phyloP scores from a whole-genome alignment of 2,113 vertebrate species.

The Procapra przewalskii region DNA sequence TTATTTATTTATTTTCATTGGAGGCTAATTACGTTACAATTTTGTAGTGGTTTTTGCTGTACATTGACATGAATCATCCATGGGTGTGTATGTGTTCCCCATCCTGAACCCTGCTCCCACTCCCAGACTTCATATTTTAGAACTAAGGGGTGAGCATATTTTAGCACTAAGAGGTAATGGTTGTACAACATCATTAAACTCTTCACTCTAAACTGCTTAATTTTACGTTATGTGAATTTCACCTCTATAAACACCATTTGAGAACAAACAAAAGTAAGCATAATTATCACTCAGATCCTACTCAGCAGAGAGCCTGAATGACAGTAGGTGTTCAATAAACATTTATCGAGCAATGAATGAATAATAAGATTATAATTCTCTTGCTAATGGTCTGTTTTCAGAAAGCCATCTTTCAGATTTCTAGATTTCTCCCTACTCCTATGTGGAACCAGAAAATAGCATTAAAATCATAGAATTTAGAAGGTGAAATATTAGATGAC shows the following conservation, averaged over 20 bases:
- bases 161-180: background rate
- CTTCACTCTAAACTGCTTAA: background rate
- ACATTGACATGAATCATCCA: background rate
- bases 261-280: background rate
- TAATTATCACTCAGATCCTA: background rate
- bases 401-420: background rate
- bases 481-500: background rate
- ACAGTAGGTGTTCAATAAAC: background rate
- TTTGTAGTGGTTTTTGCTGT: background rate
- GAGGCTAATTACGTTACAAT: background rate
- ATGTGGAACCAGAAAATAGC: background rate
- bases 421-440: background rate
- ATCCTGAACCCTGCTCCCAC: background rate
- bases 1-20: background rate
- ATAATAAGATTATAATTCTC: background rate
- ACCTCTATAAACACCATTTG: background rate
- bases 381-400: conserved; percentile 14
- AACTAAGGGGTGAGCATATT: background rate
- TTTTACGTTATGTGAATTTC: background rate
- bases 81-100: background rate
- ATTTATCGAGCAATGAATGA: background rate
- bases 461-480: background rate
- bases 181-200: background rate
- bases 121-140: background rate
- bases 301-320: background rate